These are phyloP conservation scores for Octodon degus DNA, from an alignment of 2,113 vertebrate species.

Conservation along the genomic window DNA sequence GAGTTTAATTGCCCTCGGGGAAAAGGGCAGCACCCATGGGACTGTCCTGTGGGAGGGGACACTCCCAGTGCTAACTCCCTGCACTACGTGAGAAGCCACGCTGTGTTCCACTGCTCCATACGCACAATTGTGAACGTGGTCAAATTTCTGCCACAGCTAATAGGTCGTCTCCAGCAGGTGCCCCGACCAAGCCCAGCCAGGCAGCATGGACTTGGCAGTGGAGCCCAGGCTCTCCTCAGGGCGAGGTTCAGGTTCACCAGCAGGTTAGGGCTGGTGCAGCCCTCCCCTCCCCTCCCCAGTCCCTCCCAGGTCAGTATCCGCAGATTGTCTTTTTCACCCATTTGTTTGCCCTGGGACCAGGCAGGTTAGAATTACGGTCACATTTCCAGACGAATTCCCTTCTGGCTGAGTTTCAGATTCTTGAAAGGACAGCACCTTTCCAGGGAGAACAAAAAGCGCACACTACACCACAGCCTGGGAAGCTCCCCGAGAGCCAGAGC, in stretches of 20 bases:
- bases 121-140: background rate
- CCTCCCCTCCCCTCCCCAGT: background rate
- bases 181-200: background rate
- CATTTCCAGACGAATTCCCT: slow-evolving; percentile 2
- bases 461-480: fast-evolving
- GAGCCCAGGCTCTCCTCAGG: background rate
- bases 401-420: background rate
- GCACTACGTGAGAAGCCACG: background rate
- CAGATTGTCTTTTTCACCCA: background rate
- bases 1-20: background rate
- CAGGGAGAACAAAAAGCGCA: background rate
- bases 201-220: background rate
- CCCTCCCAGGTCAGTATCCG: background rate
- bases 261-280: background rate
- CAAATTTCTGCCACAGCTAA: slow-evolving; percentile 10
- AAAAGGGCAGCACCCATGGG: background rate
- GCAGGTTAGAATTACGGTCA: background rate
- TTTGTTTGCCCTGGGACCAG: background rate
- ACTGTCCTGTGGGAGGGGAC: too few species aligned
- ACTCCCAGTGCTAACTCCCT: background rate
- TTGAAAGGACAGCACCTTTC: background rate
- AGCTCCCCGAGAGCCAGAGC: background rate
- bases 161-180: background rate
- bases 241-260: background rate
- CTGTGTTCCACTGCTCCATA: background rate